Evolutionary conservation across 2,888 invertebrate genomes (phyloP), one percentile per base, ranked within the genome.

Genomic region (Drosophila bunnanda): DNA sequence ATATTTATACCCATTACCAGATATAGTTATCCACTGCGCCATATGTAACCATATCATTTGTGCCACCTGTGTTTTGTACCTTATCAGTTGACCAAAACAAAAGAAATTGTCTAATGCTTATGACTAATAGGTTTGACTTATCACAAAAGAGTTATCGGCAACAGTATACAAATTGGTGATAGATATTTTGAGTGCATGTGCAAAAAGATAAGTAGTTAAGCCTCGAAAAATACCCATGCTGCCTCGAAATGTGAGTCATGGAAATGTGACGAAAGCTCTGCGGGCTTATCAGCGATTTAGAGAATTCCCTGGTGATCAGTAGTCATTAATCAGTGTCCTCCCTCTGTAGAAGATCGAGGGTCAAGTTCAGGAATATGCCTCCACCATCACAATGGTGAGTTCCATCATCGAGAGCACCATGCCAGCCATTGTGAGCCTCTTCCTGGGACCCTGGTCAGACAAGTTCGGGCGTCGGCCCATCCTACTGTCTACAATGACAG

Each of bases 391-490:
- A 4, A 95, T 96, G 92, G 93, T 93, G 1, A 94, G 93, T 77
- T 93, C 94, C 1, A 90, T 96, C 0, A 91, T 96, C 41, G 95
- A 95, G 79, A 94, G 95, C 38, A 91, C 96, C 38, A 93, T 95
- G 55, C 96, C 96, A 2, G 95, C 96, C 0, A 81, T 95, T 43
- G 89, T 95, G 7, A 95, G 95, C 56, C 93, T 96, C 48, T 96
- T 96, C 88, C 90, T 96, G 75, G 97, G 96, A 6, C 95, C 96
- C 0, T 97, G 96, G 96, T 96, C 96, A 54, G 97, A 97, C 88
- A 95, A 94, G 72, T 94, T 95, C 92, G 97, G 97, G 32, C 93
- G 96, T 54, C 95, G 95, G 86, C 96, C 96, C 9, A 92, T 96
- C 61, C 88, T 97, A 46, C 90, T 96, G 2, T 93, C 94, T 79